These are phyloP conservation scores for Dermatemys mawii DNA, from an alignment of 2,113 vertebrate genomes.

Conservation along the genomic window DNA sequence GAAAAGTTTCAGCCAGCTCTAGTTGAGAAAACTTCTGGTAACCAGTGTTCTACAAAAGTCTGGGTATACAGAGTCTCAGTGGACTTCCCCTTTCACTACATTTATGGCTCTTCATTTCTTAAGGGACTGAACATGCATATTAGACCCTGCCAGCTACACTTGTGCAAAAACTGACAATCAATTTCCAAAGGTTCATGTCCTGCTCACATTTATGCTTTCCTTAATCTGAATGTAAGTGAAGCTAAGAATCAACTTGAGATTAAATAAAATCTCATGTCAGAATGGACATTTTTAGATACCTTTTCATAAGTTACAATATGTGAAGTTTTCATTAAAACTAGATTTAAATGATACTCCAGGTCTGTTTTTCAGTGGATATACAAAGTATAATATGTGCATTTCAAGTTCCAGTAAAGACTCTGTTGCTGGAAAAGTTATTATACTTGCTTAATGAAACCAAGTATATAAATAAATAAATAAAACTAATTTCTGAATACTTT, in stretches of 20 bases:
- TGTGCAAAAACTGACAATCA: not conserved
- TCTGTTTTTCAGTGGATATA: not conserved
- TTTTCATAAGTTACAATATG: not conserved
- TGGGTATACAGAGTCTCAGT: not conserved
- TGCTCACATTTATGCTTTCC: not conserved
- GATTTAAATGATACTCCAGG: not conserved
- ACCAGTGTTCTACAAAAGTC: not conserved
- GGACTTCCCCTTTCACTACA: not conserved
- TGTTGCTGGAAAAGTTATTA: not conserved
- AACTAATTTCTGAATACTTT: not conserved
- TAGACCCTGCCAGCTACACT: not conserved
- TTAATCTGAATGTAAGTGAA: not conserved
- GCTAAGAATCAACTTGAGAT: not conserved
- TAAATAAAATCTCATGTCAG: not conserved
- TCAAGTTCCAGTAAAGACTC: not conserved
- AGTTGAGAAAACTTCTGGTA: not conserved
- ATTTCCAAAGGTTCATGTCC: not conserved
- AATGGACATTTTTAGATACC: not conserved
- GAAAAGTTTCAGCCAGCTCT: not conserved
- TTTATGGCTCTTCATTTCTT: not conserved
- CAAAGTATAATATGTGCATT: not conserved
- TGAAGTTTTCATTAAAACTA: not conserved
- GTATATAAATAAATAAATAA: not conserved
- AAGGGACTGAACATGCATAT: not conserved
- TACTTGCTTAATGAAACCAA: not conserved